Evolutionary conservation across 2,113 vertebrate genomes (phyloP), one percentile per base, ranked within the genome.

Genomic region (Formicarius rufipectus): DNA sequence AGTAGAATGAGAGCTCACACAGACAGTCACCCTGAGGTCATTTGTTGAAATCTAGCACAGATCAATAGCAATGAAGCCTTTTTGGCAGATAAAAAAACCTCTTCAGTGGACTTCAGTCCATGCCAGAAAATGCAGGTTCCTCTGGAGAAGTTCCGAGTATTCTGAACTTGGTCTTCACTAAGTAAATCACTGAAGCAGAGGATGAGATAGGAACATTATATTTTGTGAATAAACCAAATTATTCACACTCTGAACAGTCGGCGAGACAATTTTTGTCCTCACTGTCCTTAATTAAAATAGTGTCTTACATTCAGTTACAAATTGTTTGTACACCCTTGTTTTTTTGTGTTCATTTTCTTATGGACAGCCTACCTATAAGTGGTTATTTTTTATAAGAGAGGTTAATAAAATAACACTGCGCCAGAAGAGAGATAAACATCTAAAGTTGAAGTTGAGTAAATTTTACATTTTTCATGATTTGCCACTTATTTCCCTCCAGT

Each of bases 281-380:
- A 21, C 4, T 84, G 45, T n/a, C 3, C 10, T 20, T n/a, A 63
- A 68, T 69, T 87, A 53, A 76, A 89, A 33, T 12, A 60, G 2
- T 17, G 24, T 6, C 16, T 42, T 72, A 17, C 4, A 47, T 52
- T 49, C 7, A 8, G 5, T 37, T 20, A 55, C 2, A 15, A 92
- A 28, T 60, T 55, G 9, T 59, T 45, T 69, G 15, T 66, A 22
- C 3, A 64, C 2, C 7, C 4, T 45, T 10, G 14, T 5, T 71
- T 75, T 4, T 17, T 49, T 35, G 4, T 44, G 12, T 31, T 9
- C 3, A 45, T 79, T 75, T 78, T 75, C 23, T 67, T 78, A 56
- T 23, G 6, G 23, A 27, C 33, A 21, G 0, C 7, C 1, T 5
- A 1, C 2, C 71, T 67, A 74, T 4, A 84, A 68, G 56, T 31